These are phyloP conservation scores for Hiodon tergisus DNA, from an alignment of 2,113 vertebrate species.

Conservation along the genomic window DNA sequence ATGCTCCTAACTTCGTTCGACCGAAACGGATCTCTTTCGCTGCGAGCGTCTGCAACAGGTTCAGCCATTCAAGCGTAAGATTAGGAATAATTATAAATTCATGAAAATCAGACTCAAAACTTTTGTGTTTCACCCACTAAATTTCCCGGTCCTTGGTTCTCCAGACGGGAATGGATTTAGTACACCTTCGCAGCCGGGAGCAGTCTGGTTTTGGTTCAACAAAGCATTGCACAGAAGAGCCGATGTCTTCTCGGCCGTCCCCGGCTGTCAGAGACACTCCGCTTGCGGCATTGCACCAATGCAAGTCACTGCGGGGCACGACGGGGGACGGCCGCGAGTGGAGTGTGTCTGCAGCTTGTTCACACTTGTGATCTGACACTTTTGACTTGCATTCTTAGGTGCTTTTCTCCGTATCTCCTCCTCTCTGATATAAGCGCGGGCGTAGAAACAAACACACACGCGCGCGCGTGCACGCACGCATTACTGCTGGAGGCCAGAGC, in stretches of 20 bases:
- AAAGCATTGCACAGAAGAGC: neutral
- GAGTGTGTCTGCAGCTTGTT: neutral
- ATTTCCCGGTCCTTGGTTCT: slow-evolving; percentile 2
- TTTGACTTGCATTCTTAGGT: neutral
- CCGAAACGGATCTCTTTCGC: neutral
- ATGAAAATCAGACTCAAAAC: slow-evolving; percentile 8
- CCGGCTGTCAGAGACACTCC: neutral
- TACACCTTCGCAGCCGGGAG: neutral
- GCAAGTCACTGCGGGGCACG: neutral
- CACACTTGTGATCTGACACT: neutral
- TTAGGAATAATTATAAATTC: neutral
- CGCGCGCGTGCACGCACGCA: neutral
- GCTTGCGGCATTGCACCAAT: too few relatives aligned
- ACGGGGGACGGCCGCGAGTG: neutral
- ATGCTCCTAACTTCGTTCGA: neutral
- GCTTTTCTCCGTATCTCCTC: neutral
- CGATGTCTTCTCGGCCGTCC: neutral
- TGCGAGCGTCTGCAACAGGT: neutral
- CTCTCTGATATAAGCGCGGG: slow-evolving; percentile 14
- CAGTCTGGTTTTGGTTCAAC: neutral
- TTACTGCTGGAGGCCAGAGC: slow-evolving; percentile 28
- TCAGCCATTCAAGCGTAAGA: neutral
- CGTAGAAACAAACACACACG: neutral
- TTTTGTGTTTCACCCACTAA: slow-evolving; percentile 13
- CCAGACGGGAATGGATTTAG: neutral